A percentile compares a stretch with the other conserved stretches of the same genome.
Conservation (phyloP, 2,888 invertebrate genomes). For the Amaurobius ferox region DNA sequence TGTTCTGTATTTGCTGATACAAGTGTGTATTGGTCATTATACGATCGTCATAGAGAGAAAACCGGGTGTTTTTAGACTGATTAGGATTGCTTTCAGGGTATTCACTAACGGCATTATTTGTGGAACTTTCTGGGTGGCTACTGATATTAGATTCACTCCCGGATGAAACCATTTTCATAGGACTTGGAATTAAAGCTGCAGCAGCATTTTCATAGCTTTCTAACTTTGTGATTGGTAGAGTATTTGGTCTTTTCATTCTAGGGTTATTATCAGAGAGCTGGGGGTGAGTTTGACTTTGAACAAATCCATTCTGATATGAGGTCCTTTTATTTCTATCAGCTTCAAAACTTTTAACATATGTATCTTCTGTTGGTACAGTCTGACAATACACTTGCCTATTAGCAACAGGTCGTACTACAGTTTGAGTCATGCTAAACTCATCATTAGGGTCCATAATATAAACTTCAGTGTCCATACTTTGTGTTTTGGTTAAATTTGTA, state of each 20-base stretch:
- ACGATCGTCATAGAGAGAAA: slow-evolving; percentile 91
- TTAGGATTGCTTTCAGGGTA: slow-evolving; percentile 59
- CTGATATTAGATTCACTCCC: slow-evolving; percentile 15
- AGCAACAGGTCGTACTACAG: slow-evolving; percentile 58
- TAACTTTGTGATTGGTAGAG: slow-evolving; percentile 44
- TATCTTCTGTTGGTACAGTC: slow-evolving; percentile 32
- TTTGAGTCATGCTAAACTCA: slow-evolving; percentile 59
- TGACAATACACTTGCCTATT: slow-evolving; percentile 61
- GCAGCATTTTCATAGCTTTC: slow-evolving; percentile 1
- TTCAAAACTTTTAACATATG: neutral
- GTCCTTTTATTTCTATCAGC: slow-evolving; percentile 24
- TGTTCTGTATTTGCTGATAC: slow-evolving; percentile 39
- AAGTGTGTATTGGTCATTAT: slow-evolving; percentile 82
- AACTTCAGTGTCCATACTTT: slow-evolving; percentile 67
- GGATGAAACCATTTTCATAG: slow-evolving; percentile 19
- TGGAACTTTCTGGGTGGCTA: neutral
- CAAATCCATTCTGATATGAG: slow-evolving; percentile 63
- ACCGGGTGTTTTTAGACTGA: slow-evolving; percentile 79
- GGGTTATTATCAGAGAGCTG: slow-evolving; percentile 38
- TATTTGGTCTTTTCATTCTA: slow-evolving; percentile 66
- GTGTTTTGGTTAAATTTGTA: slow-evolving; percentile 57
- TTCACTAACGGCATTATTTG: neutral
- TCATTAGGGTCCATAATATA: slow-evolving; percentile 61
- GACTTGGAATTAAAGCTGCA: neutral
- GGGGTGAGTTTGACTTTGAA: slow-evolving; percentile 63